These are phyloP conservation scores for Isichthys henryi DNA, from an alignment of 2,113 vertebrate species.

Conservation along the genomic window DNA sequence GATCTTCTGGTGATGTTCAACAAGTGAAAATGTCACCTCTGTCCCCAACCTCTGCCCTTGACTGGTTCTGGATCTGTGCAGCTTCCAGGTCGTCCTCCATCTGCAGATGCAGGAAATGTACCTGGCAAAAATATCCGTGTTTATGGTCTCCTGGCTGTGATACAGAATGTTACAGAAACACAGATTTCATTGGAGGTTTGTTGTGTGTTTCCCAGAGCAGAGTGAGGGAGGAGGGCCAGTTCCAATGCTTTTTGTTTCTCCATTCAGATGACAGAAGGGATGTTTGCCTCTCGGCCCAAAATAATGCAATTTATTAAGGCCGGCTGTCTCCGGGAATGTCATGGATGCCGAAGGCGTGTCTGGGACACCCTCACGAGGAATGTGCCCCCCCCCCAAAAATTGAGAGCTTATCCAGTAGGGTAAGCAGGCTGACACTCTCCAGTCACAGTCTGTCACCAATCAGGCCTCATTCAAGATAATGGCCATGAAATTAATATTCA, in stretches of 20 bases:
- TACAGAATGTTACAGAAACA: not conserved
- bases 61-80: not conserved
- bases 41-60: not conserved
- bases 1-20: slow-evolving; percentile 5
- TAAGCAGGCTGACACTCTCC: not conserved
- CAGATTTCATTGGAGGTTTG: not conserved
- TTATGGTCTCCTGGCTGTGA: not conserved
- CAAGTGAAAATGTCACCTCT: not conserved
- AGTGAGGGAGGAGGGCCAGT: not conserved
- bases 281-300: not conserved
- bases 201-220: not conserved
- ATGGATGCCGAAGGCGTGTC: slow-evolving; percentile 11
- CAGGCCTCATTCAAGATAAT: not conserved
- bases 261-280: not conserved
- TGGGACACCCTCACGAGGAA: slow-evolving; percentile 35
- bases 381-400: not conserved
- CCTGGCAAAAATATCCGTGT: not conserved
- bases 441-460: not conserved
- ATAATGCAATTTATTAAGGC: slow-evolving; percentile 9
- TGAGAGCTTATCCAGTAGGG: not conserved
- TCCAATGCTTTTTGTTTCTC: not conserved
- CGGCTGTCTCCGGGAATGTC: not conserved
- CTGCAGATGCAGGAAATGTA: not conserved
- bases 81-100: not conserved
- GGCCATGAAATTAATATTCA: not conserved